phyloP scores from a whole-genome alignment of 1,140 invertebrate species.

The Penaeus indicus region DNA sequence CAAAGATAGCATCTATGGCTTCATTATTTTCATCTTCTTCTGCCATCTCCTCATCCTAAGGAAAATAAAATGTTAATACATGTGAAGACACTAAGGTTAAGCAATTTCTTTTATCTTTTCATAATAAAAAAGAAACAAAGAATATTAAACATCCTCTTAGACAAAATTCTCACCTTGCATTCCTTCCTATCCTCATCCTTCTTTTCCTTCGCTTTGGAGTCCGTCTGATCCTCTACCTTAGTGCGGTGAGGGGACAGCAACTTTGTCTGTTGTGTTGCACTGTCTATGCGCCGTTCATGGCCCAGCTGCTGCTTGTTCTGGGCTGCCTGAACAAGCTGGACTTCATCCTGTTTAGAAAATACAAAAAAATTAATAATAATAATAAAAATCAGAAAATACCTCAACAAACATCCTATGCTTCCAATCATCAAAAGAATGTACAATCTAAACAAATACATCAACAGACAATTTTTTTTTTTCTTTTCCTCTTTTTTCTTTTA shows the following conservation, averaged over 20 bases:
- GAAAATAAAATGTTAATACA: constrained; percentile 31
- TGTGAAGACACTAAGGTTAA: neutral
- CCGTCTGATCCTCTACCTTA: constrained; percentile 34
- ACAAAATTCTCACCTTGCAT: constrained; percentile 36
- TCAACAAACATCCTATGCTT: too few relatives aligned
- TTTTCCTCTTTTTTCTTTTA: too few relatives aligned
- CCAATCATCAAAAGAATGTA: too few relatives aligned
- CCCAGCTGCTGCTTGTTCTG: constrained; percentile 55
- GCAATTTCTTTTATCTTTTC: neutral
- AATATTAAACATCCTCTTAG: neutral
- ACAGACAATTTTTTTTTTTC: too few relatives aligned
- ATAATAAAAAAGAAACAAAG: neutral
- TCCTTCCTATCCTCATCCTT: constrained; percentile 60
- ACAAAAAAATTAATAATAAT: neutral
- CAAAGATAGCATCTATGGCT: constrained; percentile 74
- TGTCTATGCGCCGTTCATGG: neutral
- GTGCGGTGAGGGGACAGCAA: neutral
- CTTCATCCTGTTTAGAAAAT: constrained; percentile 38
- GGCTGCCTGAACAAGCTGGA: constrained; percentile 54
- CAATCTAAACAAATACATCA: too few relatives aligned
- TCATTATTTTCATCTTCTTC: constrained; percentile 77
- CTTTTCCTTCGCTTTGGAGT: constrained; percentile 57
- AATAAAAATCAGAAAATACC: too few relatives aligned
- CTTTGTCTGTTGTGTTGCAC: constrained; percentile 46
- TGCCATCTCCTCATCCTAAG: constrained; percentile 77